phyloP scores from a whole-genome alignment of 2,888 invertebrate species.

The Terebella lapidaria region DNA sequence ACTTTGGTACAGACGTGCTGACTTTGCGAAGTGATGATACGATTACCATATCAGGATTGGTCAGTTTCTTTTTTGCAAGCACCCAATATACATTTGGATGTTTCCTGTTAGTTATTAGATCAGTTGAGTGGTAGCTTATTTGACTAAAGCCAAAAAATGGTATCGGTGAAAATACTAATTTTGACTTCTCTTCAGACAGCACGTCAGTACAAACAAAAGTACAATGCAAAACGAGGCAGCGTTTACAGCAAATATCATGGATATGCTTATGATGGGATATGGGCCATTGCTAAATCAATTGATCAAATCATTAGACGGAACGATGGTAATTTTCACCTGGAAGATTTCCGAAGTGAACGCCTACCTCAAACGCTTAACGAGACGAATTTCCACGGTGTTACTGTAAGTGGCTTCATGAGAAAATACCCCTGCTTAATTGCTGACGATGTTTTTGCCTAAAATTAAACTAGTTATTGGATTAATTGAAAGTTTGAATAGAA shows the following conservation, averaged over 20 bases:
- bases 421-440: too few relatives aligned
- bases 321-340: slow-evolving; percentile 6
- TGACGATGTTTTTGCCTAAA: too few relatives aligned
- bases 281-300: slow-evolving; percentile 94
- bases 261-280: slow-evolving; percentile 97
- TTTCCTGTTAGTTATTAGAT: too few relatives aligned
- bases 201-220: slow-evolving; percentile 59
- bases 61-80: slow-evolving; percentile 19
- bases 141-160: too few relatives aligned
- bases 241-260: slow-evolving; percentile 94
- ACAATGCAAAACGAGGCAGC: slow-evolving; percentile 71
- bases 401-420: slow-evolving; percentile 30
- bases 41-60: slow-evolving; percentile 35
- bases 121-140: neutral
- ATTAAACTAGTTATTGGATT: too few relatives aligned
- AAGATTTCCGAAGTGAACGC: slow-evolving; percentile 23
- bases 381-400: slow-evolving; percentile 88
- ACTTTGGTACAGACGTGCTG: slow-evolving; percentile 68
- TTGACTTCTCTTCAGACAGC: slow-evolving; percentile 21
- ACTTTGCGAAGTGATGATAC: slow-evolving; percentile 33
- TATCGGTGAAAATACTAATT: too few relatives aligned
- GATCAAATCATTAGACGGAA: slow-evolving; percentile 70
- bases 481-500: neutral
- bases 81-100: too few relatives aligned
- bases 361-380: slow-evolving; percentile 68